Conservation (phyloP, 2,113 vertebrate genomes). For the Ameiurus melas region DNA sequence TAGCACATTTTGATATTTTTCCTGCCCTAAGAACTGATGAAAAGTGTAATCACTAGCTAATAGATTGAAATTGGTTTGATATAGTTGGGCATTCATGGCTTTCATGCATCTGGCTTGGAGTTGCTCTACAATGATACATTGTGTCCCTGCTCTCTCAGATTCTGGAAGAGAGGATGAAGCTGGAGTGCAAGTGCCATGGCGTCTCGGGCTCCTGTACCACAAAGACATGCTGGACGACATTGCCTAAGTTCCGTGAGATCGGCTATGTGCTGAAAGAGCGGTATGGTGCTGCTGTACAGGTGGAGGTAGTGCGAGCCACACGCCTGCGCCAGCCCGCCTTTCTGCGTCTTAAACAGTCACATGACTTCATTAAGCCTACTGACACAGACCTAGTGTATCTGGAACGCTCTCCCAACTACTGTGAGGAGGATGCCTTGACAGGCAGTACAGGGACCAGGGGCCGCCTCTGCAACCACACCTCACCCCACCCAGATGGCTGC, state of each 20-base stretch:
- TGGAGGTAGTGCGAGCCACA: conserved; percentile 91
- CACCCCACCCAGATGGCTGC: conserved; percentile 81
- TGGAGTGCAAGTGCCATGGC: conserved; percentile 97
- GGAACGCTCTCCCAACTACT: conserved; percentile 97
- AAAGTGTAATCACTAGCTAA: conserved; percentile 11
- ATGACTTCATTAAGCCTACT: conserved; percentile 93
- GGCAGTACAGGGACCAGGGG: conserved; percentile 94
- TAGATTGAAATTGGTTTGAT: background rate
- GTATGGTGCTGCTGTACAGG: conserved; percentile 88
- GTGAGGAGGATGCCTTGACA: conserved; percentile 88
- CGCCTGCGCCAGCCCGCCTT: conserved; percentile 94
- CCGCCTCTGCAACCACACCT: conserved; percentile 93
- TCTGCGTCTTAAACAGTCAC: conserved; percentile 90
- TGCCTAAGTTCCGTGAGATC: conserved; percentile 95
- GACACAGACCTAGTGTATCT: conserved; percentile 96
- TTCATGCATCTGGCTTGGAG: background rate
- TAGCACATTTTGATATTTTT: background rate
- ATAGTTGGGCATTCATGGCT: background rate
- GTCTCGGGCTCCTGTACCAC: conserved; percentile 98
- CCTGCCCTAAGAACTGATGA: background rate
- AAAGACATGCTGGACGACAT: conserved; percentile 97
- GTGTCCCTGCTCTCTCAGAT: conserved; percentile 69
- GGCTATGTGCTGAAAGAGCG: conserved; percentile 94
- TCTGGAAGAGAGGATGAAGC: conserved; percentile 91
- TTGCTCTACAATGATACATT: conserved; percentile 11